A percentile compares a stretch with the other conserved stretches of the same genome.
phyloP scores from a whole-genome alignment of 2,797 vertebrate genomes.

The Gymnoscopelus microlampas region DNA sequence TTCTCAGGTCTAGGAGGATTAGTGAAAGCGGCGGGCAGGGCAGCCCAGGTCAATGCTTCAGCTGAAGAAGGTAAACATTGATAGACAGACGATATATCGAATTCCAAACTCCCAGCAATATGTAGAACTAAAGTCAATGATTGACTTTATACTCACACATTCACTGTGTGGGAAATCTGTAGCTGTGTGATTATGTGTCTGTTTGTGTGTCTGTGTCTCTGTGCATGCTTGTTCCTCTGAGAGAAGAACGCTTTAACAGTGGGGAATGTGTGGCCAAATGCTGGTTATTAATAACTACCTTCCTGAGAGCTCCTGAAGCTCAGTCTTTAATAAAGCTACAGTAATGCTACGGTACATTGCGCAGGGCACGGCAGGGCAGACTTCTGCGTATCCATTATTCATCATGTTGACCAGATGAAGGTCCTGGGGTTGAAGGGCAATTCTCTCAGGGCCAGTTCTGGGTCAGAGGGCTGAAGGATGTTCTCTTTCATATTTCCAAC shows the following conservation, averaged over 20 bases:
- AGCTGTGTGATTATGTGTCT: not conserved
- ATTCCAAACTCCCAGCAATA: constrained; percentile 6
- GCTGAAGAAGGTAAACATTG: constrained; percentile 23
- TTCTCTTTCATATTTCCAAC: constrained; percentile 13
- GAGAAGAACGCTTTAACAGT: constrained; percentile 27
- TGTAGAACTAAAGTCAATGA: constrained; percentile 28
- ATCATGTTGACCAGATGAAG: constrained; percentile 46
- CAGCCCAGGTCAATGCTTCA: constrained; percentile 29
- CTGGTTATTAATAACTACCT: constrained; percentile 55
- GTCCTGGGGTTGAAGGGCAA: constrained; percentile 45
- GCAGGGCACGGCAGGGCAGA: constrained; percentile 24
- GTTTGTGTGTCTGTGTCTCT: constrained; percentile 9
- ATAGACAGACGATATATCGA: not conserved
- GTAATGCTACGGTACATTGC: constrained; percentile 29
- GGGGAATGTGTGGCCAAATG: constrained; percentile 25
- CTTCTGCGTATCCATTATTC: constrained; percentile 53
- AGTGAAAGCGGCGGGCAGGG: constrained; percentile 42
- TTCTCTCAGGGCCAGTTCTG: constrained; percentile 32
- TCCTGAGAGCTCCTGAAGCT: constrained; percentile 27
- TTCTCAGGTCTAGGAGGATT: constrained; percentile 49
- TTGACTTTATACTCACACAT: constrained; percentile 9
- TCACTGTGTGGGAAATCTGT: constrained; percentile 17
- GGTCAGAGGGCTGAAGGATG: constrained; percentile 24
- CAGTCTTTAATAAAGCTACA: constrained; percentile 12
- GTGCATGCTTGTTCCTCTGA: not conserved